phyloP scores from a whole-genome alignment of 2,888 invertebrate genomes.

The Serripes groenlandicus region DNA sequence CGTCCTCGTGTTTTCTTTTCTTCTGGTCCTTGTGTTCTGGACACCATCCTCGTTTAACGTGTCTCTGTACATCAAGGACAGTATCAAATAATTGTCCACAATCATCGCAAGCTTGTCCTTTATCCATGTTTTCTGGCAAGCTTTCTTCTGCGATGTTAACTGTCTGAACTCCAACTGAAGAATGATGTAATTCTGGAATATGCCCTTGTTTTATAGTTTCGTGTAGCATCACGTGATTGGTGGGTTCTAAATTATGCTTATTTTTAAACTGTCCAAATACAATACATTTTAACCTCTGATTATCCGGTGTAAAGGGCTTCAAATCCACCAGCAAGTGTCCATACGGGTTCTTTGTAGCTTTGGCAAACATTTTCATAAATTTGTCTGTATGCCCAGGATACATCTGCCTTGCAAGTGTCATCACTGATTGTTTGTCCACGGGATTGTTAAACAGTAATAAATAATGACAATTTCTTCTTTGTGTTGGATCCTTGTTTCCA shows the following conservation, averaged over 20 bases:
- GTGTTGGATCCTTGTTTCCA: slow-evolving; percentile 6
- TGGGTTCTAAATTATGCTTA: neutral
- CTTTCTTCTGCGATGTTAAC: too few species aligned
- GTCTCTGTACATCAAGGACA: too few species aligned
- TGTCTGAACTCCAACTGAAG: too few species aligned
- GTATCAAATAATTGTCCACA: too few species aligned
- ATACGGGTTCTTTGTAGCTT: slow-evolving; percentile 18
- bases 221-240: too few species aligned
- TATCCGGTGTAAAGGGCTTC: slow-evolving; percentile 28
- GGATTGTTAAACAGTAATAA: slow-evolving; percentile 22
- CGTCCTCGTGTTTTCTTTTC: too few species aligned
- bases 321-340: slow-evolving; percentile 22
- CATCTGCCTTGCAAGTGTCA: neutral
- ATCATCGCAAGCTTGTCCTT: too few species aligned
- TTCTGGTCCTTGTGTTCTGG: too few species aligned
- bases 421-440: neutral
- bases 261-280: neutral
- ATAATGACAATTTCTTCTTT: slow-evolving; percentile 1
- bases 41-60: too few species aligned
- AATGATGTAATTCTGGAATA: neutral
- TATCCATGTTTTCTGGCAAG: too few species aligned
- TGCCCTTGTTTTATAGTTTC: neutral
- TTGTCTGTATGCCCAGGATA: neutral
- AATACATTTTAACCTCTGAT: slow-evolving; percentile 22
- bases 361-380: slow-evolving; percentile 10